Conservation (phyloP, 2,113 vertebrate genomes). For the Phrynocephalus versicolor region DNA sequence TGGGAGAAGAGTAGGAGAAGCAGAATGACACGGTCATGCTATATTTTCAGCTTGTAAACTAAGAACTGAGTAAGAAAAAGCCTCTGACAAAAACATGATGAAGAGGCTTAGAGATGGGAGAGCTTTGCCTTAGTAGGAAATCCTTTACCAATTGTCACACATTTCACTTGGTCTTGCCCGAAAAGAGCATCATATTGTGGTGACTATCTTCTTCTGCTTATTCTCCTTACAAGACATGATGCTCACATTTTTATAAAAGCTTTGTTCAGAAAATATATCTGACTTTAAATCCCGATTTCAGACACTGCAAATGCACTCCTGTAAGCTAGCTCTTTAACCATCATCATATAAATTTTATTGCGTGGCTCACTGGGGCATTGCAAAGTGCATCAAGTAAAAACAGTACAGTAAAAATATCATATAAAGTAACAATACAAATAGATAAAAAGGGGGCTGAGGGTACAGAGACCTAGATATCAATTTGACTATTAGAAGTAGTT, state of each 20-base stretch:
- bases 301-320: too few species aligned
- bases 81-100: background rate
- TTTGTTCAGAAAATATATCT: background rate
- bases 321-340: too few species aligned
- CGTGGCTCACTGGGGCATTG: too few species aligned
- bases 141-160: background rate
- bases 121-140: background rate
- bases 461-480: too few species aligned
- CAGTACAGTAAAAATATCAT: too few species aligned
- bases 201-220: background rate
- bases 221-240: background rate
- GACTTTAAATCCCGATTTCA: background rate
- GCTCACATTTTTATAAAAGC: too few species aligned
- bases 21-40: background rate
- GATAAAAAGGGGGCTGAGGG: too few species aligned
- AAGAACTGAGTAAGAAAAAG: background rate
- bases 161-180: background rate
- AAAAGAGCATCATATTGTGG: background rate
- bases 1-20: slow-evolving; percentile 10
- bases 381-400: too few species aligned
- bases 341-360: too few species aligned
- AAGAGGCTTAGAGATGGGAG: too few species aligned
- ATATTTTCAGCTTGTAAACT: background rate
- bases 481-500: too few species aligned
- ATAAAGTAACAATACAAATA: too few species aligned